Base-by-base conservation (phyloP, 2,888 invertebrate genomes). In the Odontocolon sp. region DNA sequence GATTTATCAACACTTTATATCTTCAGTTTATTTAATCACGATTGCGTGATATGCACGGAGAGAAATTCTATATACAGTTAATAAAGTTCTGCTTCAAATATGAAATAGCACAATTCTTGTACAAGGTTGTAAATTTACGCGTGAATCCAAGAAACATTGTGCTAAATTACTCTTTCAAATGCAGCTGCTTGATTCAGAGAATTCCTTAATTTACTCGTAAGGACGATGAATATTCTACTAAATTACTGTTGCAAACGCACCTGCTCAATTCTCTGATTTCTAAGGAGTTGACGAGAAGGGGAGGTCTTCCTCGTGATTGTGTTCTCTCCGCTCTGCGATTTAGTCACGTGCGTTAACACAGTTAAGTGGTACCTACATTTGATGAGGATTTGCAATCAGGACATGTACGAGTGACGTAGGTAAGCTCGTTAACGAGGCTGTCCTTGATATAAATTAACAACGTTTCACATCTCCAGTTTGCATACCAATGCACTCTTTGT, bases 271-370 rank as follows among this genome's bases (percentile, higher is more conserved):
- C 40, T 14, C 14, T 5, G 40, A 40, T 14, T 40, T 14, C 5
- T 36, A 36, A 36, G 0, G 40, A 14, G 40, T 1, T n/a, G 11
- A 11, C 5, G 40, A 14, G 14, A 40, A n/a, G 11, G 2, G 0
- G 14, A 14, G 4, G 40, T 36, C 26, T 26, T 40, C 38, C 26
- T 57, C 26, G 26, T 23, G 23, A 23, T 36, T 33, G 14, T 40
- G 14, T 40, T 11, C 40, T 40, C 11, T 21, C n/a, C 5, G n/a
- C 36, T 16, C 18, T 31, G 8, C 6, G 14, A 28, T 33, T 54
- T 33, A 31, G 14, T 56, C 56, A 18, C 56, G 18, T 8, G 21
- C 14, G 40, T 40, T 40, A 57, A 57, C 40, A 26, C 40, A 26
- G n/a, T 57, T 40, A 57, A 40, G 57, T 26, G 11, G 14, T 28